phyloP scores from a whole-genome alignment of 2,888 invertebrate genomes.

The Tethea ocularis region DNA sequence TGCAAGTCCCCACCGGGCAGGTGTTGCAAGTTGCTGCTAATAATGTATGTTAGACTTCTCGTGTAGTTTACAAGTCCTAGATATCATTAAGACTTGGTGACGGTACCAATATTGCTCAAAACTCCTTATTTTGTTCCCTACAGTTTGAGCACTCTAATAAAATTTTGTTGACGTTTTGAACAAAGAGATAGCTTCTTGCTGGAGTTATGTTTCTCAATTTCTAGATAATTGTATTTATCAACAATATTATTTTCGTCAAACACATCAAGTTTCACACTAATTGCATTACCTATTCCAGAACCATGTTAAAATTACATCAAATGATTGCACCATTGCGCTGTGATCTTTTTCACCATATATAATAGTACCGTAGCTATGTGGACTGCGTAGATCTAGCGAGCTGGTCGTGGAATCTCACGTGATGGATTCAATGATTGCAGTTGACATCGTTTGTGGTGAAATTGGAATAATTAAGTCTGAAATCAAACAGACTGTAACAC shows the following conservation, averaged over 20 bases:
- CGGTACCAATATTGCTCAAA: background rate
- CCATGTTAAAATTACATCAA: slow-evolving; percentile 39
- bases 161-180: too few species aligned
- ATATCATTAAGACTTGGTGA: slow-evolving; percentile 20
- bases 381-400: slow-evolving; percentile 23
- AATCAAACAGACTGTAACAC: slow-evolving; percentile 42
- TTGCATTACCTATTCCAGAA: slow-evolving; percentile 30
- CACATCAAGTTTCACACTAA: slow-evolving; percentile 22
- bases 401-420: slow-evolving; percentile 31
- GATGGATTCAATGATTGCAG: slow-evolving; percentile 54
- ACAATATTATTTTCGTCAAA: slow-evolving; percentile 2
- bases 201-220: background rate
- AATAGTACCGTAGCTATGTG: slow-evolving; percentile 10
- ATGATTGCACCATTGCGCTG: slow-evolving; percentile 24
- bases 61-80: slow-evolving; percentile 36
- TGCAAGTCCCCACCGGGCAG: slow-evolving; percentile 20
- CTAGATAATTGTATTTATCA: background rate
- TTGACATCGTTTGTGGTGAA: slow-evolving; percentile 49
- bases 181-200: too few species aligned
- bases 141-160: too few species aligned
- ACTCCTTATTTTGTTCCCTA: too few species aligned
- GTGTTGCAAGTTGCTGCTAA: slow-evolving; percentile 33
- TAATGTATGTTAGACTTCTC: slow-evolving; percentile 32
- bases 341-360: slow-evolving; percentile 7
- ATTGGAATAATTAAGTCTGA: slow-evolving; percentile 47